These are phyloP conservation scores for Acropora tenuis DNA, from an alignment of 64 coral and sea anemone genomes.

Conservation along the genomic window DNA sequence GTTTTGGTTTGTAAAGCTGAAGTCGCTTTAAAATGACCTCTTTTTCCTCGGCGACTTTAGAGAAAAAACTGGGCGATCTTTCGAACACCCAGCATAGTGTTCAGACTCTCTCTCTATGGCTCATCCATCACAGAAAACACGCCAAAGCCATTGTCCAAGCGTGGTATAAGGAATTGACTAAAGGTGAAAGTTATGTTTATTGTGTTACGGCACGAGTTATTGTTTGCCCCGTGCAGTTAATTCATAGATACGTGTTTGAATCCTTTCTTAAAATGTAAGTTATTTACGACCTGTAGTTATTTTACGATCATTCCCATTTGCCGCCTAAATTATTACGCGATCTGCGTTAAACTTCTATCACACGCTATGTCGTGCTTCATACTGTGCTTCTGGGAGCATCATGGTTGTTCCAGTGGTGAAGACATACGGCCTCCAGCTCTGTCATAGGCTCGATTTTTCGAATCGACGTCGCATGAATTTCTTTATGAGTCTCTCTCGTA, in stretches of 20 bases:
- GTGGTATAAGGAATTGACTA: slow-evolving; percentile 88
- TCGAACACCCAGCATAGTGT: slow-evolving; percentile 98
- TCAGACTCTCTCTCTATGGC: slow-evolving; percentile 95
- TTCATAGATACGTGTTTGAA: background rate
- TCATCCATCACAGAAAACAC: slow-evolving; percentile 99
- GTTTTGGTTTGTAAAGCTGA: background rate
- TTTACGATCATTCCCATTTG: too few relatives aligned
- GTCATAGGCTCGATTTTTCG: too few relatives aligned
- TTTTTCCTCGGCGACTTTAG: slow-evolving; percentile 89
- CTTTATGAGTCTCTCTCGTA: too few relatives aligned
- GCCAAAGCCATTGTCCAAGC: slow-evolving; percentile 92
- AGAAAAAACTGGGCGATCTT: slow-evolving; percentile 94
- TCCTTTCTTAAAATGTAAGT: background rate
- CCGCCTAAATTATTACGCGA: background rate
- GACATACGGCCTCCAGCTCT: too few relatives aligned
- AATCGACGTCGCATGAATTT: too few relatives aligned
- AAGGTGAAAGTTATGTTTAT: slow-evolving; percentile 53
- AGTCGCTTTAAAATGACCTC: slow-evolving; percentile 74
- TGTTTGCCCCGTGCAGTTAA: background rate
- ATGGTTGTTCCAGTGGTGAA: too few relatives aligned
- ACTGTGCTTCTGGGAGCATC: too few relatives aligned
- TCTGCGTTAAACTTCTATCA: background rate
- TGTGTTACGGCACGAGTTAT: too few relatives aligned
- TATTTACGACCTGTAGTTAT: too few relatives aligned
- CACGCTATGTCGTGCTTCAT: too few relatives aligned